phyloP scores from a whole-genome alignment of 1,140 invertebrate genomes.

The Papilio xuthus region DNA sequence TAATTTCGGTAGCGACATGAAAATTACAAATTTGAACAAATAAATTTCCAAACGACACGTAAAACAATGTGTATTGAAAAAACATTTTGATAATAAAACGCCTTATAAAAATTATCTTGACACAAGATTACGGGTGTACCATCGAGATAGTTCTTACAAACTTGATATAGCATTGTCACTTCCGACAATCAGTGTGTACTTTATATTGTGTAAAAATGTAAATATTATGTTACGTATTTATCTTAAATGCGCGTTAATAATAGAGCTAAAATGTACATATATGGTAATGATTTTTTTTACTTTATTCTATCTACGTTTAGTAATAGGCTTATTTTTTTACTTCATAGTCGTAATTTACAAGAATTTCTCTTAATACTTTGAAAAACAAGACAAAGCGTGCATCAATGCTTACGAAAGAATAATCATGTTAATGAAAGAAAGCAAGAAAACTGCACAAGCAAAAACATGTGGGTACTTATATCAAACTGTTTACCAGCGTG shows the following conservation, averaged over 20 bases:
- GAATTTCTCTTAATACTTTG: neutral
- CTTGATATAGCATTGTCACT: constrained; percentile 16
- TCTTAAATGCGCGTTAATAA: neutral
- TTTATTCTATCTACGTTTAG: neutral
- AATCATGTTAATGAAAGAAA: constrained; percentile 10
- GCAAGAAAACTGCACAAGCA: neutral
- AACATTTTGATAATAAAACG: constrained; percentile 16
- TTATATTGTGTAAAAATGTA: neutral
- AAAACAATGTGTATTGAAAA: constrained; percentile 1
- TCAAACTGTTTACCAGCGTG: no score
- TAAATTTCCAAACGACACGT: neutral
- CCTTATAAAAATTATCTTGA: constrained; percentile 25
- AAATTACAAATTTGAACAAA: neutral
- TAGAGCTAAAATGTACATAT: neutral
- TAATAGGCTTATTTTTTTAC: neutral
- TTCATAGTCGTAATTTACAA: neutral
- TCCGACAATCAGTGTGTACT: neutral
- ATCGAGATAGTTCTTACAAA: constrained; percentile 17
- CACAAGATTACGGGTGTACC: constrained; percentile 11
- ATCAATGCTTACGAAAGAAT: neutral
- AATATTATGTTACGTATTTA: neutral
- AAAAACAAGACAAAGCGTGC: neutral
- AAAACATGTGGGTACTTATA: neutral
- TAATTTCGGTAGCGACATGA: constrained; percentile 7
- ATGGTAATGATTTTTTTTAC: neutral